Conservation (phyloP, 2,797 vertebrate species). For the Protonibea diacanthus region DNA sequence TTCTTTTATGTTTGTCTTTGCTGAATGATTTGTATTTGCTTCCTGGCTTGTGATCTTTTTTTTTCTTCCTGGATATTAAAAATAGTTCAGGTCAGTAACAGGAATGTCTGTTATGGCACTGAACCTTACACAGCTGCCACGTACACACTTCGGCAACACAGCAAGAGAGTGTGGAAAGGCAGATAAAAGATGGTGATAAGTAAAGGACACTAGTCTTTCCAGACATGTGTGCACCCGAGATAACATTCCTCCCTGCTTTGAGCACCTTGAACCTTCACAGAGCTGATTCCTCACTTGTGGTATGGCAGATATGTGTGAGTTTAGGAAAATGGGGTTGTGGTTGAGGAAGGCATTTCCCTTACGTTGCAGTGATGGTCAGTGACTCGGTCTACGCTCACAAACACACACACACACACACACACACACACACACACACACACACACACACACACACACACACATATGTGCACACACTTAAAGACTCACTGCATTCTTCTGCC, state of each 20-base stretch:
- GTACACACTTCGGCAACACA: constrained; percentile 36
- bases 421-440: constrained; percentile 6
- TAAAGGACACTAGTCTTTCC: constrained; percentile 42
- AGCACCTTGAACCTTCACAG: constrained; percentile 61
- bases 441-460: constrained; percentile 21
- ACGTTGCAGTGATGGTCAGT: constrained; percentile 68
- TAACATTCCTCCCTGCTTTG: constrained; percentile 62
- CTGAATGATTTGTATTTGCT: constrained; percentile 37
- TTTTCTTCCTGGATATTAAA: constrained; percentile 37
- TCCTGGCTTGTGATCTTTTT: constrained; percentile 36
- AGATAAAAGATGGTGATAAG: constrained; percentile 54
- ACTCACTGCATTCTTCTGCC: constrained; percentile 67
- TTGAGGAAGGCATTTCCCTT: constrained; percentile 78
- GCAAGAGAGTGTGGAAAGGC: background rate
- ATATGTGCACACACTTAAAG: constrained; percentile 28
- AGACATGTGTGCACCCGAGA: constrained; percentile 64
- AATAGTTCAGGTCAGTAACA: constrained; percentile 41
- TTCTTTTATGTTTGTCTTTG: constrained; percentile 51
- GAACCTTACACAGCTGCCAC: constrained; percentile 38
- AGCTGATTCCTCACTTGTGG: constrained; percentile 59
- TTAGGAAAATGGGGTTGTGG: constrained; percentile 74
- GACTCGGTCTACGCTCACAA: constrained; percentile 33
- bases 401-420: constrained; percentile 26
- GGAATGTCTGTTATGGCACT: constrained; percentile 38
- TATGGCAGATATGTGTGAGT: constrained; percentile 63